phyloP scores from a whole-genome alignment of 2,797 vertebrate genomes.

The Numenius phaeopus region DNA sequence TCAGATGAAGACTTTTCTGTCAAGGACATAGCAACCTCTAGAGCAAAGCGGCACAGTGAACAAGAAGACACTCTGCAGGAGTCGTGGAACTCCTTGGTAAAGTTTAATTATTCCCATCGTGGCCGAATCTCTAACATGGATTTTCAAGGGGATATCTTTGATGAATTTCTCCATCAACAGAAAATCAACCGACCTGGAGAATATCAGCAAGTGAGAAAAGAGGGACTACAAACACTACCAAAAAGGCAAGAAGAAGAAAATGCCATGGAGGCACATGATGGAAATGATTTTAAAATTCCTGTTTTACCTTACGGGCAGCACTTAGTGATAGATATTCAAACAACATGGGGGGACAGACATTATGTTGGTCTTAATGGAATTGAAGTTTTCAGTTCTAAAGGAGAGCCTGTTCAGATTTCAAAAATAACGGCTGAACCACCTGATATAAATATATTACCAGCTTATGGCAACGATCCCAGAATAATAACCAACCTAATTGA shows the following conservation, averaged over 20 bases:
- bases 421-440: constrained; percentile 88
- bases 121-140: constrained; percentile 92
- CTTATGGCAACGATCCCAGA: constrained; percentile 91
- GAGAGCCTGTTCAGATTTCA: constrained; percentile 85
- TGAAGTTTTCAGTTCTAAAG: constrained; percentile 92
- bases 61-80: constrained; percentile 88
- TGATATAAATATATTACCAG: constrained; percentile 92
- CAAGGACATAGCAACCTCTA: constrained; percentile 58
- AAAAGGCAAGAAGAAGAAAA: constrained; percentile 73
- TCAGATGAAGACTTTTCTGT: constrained; percentile 79
- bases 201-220: not conserved
- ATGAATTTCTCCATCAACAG: constrained; percentile 93
- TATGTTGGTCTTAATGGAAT: constrained; percentile 96
- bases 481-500: constrained; percentile 89
- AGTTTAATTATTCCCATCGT: constrained; percentile 92
- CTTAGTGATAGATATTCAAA: constrained; percentile 88
- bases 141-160: constrained; percentile 91
- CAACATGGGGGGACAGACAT: constrained; percentile 97
- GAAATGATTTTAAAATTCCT: constrained; percentile 89
- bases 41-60: constrained; percentile 78
- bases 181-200: constrained; percentile 57
- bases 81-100: constrained; percentile 92
- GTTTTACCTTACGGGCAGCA: constrained; percentile 89
- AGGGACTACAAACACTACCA: constrained; percentile 1
- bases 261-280: constrained; percentile 69